A percentile compares a stretch with the other conserved stretches of the same genome.
Evolutionary conservation across 2,797 vertebrate species (phyloP).

Genomic region (Centropyge bicolor): DNA sequence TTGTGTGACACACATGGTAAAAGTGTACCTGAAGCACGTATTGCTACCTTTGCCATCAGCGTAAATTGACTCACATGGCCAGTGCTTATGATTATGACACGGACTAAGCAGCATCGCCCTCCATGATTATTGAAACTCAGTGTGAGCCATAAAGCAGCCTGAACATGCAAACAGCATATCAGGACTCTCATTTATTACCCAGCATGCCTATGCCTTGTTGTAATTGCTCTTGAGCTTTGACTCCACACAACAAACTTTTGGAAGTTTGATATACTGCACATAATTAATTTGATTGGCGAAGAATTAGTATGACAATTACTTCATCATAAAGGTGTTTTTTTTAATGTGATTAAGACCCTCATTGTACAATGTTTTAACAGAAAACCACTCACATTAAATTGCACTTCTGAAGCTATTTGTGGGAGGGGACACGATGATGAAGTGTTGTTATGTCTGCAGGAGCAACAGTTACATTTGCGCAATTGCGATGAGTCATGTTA

Average conservation of each 20-base stretch:
- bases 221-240: constrained; percentile 49
- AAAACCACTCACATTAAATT: constrained; percentile 38
- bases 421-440: constrained; percentile 31
- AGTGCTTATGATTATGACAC: constrained; percentile 22
- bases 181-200: constrained; percentile 17
- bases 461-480: constrained; percentile 30
- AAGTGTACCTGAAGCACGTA: constrained; percentile 22
- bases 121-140: constrained; percentile 11
- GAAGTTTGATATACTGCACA: constrained; percentile 30
- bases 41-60: constrained; percentile 28
- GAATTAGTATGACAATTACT: constrained; percentile 22
- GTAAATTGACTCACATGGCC: constrained; percentile 29
- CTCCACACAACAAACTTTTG: constrained; percentile 18
- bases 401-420: constrained; percentile 30
- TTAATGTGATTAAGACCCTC: constrained; percentile 30
- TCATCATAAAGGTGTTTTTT: constrained; percentile 49
- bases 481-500: constrained; percentile 54
- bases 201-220: constrained; percentile 11
- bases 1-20: constrained; percentile 29
- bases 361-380: constrained; percentile 18
- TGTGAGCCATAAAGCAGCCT: constrained; percentile 15
- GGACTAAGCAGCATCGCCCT: constrained; percentile 24
- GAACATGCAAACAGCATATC: background rate
- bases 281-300: constrained; percentile 48
- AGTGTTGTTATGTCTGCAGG: background rate